Percentiles rank a stretch among this genome's conserved stretches.
phyloP scores from a whole-genome alignment of 1,140 invertebrate genomes.

The Apis mellifera region Amel_HAv3.1 CM009942.2:10583501-10584000 shows the following conservation, averaged over 20 bases:
- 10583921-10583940: too few relatives aligned
- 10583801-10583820: slow-evolving; percentile 23
- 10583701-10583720: slow-evolving; percentile 25
- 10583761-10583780: slow-evolving; percentile 43
- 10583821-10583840: slow-evolving; percentile 8
- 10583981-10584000: neutral
- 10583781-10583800: slow-evolving; percentile 50
- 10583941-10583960: neutral
- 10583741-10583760: slow-evolving; percentile 16
- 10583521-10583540: neutral
- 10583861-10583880: slow-evolving; percentile 32
- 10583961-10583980: neutral
- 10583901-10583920: neutral
- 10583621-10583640: too few relatives aligned
- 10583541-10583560: neutral
- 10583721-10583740: slow-evolving; percentile 47
- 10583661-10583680: neutral
- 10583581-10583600: too few relatives aligned
- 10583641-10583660: too few relatives aligned
- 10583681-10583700: neutral
- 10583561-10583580: too few relatives aligned
- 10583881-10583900: neutral
- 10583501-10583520: neutral
- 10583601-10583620: too few relatives aligned
- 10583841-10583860: slow-evolving; percentile 45